Evolutionary conservation across 35 echinoderm and acorn worm species (phyloP), one percentile per base, ranked within the genome.

Genomic region (Lytechinus variegatus): DNA sequence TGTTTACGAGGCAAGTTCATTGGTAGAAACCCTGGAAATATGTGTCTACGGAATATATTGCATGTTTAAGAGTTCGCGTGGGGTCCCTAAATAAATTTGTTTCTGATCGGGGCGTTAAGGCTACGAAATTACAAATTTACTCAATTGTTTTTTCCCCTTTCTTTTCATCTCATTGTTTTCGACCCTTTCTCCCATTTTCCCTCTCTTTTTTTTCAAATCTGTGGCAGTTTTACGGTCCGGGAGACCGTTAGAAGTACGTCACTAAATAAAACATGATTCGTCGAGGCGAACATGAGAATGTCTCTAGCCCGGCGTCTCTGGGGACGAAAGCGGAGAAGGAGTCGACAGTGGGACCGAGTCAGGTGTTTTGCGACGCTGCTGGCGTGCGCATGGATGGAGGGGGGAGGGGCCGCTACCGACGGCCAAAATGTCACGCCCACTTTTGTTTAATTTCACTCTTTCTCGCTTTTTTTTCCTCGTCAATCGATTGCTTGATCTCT

Each of bases 251-350:
- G 66, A 79, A n/a, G 66, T 79, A 79, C 66, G 66, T 79, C 66
- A 79, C 66, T 79, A 79, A 79, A 79, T 79, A 79, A 79, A 79
- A 79, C 66, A 79, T 79, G 66, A 79, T 79, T 79, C 66, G 66
- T 79, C 66, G 66, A 79, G 66, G 66, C 66, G 66, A 79, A 79
- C 66, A 79, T 79, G 66, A 79, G 66, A 79, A 79, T 79, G 66
- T 79, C 66, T 79, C 66, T 6, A 79, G 66, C 66, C 66, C 66
- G 66, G 1, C n/a, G 12, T 79, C 66, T 79, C 66, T 79, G 66
- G 66, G 66, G 66, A 79, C 19, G 66, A n/a, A 79, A 79, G 8
- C 66, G 21, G 66, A 79, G 66, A 79, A 79, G 66, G 66, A 79
- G 66, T 24, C 66, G 19, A 79, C 16, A 79, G 24, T 79, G 19